Evolutionary conservation across 2,113 vertebrate genomes (phyloP), one percentile per base, ranked within the genome.

Genomic region (Manacus vitellinus): DNA sequence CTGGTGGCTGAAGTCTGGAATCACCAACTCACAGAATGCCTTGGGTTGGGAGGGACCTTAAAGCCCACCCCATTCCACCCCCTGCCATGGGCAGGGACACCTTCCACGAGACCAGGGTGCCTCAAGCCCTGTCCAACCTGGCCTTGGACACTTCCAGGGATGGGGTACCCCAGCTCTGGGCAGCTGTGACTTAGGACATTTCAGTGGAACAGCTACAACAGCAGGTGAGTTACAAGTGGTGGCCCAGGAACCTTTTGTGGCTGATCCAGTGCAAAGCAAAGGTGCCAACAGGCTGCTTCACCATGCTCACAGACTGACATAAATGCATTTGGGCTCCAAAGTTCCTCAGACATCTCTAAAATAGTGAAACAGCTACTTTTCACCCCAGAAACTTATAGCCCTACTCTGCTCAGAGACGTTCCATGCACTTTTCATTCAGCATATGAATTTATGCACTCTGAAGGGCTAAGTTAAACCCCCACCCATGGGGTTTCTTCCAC

Each of bases 191-290:
- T 43, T 17, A 6, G 9, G 44, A 5, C 11, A 44, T 18, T 7
- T 35, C 7, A 41, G 44, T 6, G 37, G 24, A 24, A 14, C 14
- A 12, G 59, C 25, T 39, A 7, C 5, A 46, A 22, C 33, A 37
- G 84, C 27, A 22, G 2, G 0, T 23, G 8, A n/a, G 25, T 14
- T 11, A 37, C 16, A 0, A 2, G 17, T 20, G 14, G 47, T 0
- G 31, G 66, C 54, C 66, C 18, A 73, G 55, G 66, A 74, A 43
- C 20, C 44, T 33, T 61, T 5, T 30, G 43, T 11, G 61, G 61
- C 14, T 47, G 71, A 55, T 3, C 30, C 66, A n/a, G 76, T 2
- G 46, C 70, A 49, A 71, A 62, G 0, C 1, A 28, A 39, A 61
- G 0, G 4, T 20, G 19, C 28, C 19, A 39, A 31, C 4, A 4